These are phyloP conservation scores for Abrostola triplasia DNA, from an alignment of 2,888 invertebrate species.

Conservation along the genomic window DNA sequence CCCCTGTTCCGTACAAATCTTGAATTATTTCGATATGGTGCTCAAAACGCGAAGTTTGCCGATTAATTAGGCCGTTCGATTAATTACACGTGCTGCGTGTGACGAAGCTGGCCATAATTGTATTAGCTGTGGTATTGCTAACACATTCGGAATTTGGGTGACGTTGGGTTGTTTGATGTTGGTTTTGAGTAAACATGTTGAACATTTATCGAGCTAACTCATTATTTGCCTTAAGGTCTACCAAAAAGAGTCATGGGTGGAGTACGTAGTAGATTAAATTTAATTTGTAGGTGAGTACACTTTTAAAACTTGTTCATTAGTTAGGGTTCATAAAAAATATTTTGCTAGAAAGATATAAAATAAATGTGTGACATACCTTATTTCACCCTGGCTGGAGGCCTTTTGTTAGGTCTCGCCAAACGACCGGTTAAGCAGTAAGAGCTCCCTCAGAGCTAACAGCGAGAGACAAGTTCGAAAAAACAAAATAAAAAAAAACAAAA, in stretches of 20 bases:
- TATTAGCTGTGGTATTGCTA: constrained; percentile 38
- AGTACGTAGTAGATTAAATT: not conserved
- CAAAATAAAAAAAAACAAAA: too few species aligned
- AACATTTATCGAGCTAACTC: not conserved
- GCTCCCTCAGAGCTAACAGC: too few species aligned
- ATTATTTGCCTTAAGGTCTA: not conserved
- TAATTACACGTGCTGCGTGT: constrained; percentile 38
- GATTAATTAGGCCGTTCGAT: constrained; percentile 44
- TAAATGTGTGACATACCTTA: too few species aligned
- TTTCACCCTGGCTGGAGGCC: too few species aligned
- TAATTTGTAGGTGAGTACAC: not conserved
- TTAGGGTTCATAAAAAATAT: too few species aligned
- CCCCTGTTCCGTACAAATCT: constrained; percentile 64
- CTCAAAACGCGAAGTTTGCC: constrained; percentile 39
- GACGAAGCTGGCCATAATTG: constrained; percentile 24
- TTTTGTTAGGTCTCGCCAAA: too few species aligned
- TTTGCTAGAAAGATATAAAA: too few species aligned
- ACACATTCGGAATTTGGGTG: constrained; percentile 8
- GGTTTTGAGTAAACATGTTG: constrained; percentile 8
- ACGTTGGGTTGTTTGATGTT: constrained; percentile 5
- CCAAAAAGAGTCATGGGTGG: too few species aligned
- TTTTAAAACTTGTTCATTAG: too few species aligned
- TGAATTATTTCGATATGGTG: constrained; percentile 58
- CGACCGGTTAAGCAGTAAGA: too few species aligned
- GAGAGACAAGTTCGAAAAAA: too few species aligned